Conservation (phyloP, 2,113 vertebrate species). For the Gracilinanus agilis region DNA sequence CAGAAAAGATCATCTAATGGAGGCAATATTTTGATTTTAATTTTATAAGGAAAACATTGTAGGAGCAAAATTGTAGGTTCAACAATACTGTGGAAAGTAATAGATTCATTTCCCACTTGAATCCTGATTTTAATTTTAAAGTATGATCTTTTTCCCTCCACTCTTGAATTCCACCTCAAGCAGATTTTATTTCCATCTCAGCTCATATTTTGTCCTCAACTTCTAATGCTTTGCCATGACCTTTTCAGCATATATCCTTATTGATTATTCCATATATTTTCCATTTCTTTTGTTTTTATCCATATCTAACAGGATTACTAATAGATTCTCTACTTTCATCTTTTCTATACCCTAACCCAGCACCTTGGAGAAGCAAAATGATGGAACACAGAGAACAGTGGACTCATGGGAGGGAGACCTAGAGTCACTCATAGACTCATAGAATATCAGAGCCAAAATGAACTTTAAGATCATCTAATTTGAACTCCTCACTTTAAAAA, state of each 20-base stretch:
- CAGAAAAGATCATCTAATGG: conserved; percentile 60
- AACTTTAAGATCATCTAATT: neutral
- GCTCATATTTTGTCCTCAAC: neutral
- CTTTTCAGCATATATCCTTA: neutral
- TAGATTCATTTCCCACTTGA: conserved; percentile 29
- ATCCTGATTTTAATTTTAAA: conserved; percentile 49
- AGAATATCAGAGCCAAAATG: neutral
- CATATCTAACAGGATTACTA: conserved; percentile 7
- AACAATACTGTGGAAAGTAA: neutral
- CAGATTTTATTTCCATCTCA: neutral
- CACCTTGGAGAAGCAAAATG: neutral
- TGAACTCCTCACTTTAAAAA: neutral
- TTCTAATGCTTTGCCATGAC: neutral
- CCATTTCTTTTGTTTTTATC: neutral
- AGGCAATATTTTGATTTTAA: conserved; percentile 62
- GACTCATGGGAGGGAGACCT: neutral
- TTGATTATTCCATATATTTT: neutral
- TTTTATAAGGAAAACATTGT: conserved; percentile 32
- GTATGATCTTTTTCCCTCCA: conserved; percentile 41
- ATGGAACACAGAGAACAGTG: neutral
- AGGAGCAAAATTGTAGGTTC: conserved; percentile 28
- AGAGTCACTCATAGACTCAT: neutral
- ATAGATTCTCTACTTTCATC: neutral
- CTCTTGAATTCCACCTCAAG: conserved; percentile 52
- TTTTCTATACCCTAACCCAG: neutral